A percentile compares a stretch with the other conserved stretches of the same genome.
Conservation (phyloP, 1,140 invertebrate species). For the Diorhabda sublineata region DNA sequence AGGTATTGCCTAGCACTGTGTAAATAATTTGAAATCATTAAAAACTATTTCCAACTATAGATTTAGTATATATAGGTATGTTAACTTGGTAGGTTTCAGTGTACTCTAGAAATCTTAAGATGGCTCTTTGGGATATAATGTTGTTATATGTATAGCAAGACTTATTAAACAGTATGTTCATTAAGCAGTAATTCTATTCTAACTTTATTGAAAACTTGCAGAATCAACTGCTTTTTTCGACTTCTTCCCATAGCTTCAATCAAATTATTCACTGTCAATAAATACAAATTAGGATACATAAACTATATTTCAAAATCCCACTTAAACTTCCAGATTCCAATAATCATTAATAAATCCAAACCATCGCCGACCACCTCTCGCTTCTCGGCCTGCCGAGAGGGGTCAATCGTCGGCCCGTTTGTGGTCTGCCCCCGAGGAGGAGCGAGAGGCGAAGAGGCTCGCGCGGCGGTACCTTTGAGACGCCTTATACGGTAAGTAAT, state of each 20-base stretch:
- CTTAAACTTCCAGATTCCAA: slow-evolving; percentile 30
- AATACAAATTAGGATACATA: not conserved
- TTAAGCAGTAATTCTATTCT: not conserved
- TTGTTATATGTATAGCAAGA: too few relatives aligned
- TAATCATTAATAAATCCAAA: slow-evolving; percentile 39
- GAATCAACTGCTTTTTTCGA: not conserved
- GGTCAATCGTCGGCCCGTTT: slow-evolving; percentile 32
- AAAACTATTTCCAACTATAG: too few relatives aligned
- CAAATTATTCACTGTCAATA: not conserved
- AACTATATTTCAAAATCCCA: not conserved
- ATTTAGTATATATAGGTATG: too few relatives aligned
- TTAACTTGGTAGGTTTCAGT: too few relatives aligned
- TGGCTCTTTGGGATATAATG: too few relatives aligned
- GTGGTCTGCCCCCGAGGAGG: slow-evolving; percentile 21
- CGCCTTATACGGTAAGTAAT: slow-evolving; percentile 49
- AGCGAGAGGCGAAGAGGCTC: slow-evolving; percentile 32
- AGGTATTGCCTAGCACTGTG: too few relatives aligned
- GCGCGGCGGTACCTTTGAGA: slow-evolving; percentile 47
- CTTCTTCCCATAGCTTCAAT: not conserved
- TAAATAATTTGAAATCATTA: too few relatives aligned
- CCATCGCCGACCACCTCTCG: slow-evolving; percentile 15
- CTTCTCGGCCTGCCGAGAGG: slow-evolving; percentile 16
- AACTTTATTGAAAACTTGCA: not conserved
- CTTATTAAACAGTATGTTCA: too few relatives aligned
- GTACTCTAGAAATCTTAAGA: too few relatives aligned